Evolutionary conservation across 2,797 vertebrate species (phyloP), one percentile per base, ranked within the genome.

Genomic region (Cyclura pinguis): DNA sequence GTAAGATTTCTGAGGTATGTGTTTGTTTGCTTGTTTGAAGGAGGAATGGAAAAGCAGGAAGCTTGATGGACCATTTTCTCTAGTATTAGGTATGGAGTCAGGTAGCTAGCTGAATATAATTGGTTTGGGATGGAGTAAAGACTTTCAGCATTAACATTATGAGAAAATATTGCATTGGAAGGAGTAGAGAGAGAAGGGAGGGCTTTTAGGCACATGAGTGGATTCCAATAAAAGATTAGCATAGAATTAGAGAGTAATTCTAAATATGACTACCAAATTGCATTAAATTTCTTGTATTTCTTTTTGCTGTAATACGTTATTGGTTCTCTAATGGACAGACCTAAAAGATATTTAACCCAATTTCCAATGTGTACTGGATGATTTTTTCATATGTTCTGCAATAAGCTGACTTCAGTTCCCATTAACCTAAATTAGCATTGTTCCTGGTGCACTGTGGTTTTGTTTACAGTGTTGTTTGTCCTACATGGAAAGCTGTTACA

Each of bases 401-500:
- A 29, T 57, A 57, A 69, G 6, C 13, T 89, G 72, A 35, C 38
- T 76, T 89, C 24, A 85, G 47, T 14, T 35, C 50, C 47, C 24
- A 81, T 88, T 88, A 52, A 72, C 10, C 42, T n/a, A 86, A 86
- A 38, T 64, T 32, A 64, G 16, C 42, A 59, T 47, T n/a, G 80
- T 76, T 83, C 29, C n/a, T 55, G 4, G 13, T 59, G 38, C 10
- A 73, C 35, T 74, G 7, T 47, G 22, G 20, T n/a, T 27, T 83
- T 83, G 20, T n/a, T 47, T 62, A n/a, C 29, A 4, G 0, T 42
- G 52, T 59, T 12, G 18, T 27, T 47, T 82, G 55, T 32, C 47
- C 35, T 73, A 67, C 24, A 88, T 24, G 52, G 6, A 22, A 6
- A 73, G 29, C 20, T 6, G 47, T n/a, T 85, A 13, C 50, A 74